Percentiles rank a stretch among this genome's conserved stretches.
phyloP scores from a whole-genome alignment of 2,888 invertebrate species.

The Suillia variegata region DNA sequence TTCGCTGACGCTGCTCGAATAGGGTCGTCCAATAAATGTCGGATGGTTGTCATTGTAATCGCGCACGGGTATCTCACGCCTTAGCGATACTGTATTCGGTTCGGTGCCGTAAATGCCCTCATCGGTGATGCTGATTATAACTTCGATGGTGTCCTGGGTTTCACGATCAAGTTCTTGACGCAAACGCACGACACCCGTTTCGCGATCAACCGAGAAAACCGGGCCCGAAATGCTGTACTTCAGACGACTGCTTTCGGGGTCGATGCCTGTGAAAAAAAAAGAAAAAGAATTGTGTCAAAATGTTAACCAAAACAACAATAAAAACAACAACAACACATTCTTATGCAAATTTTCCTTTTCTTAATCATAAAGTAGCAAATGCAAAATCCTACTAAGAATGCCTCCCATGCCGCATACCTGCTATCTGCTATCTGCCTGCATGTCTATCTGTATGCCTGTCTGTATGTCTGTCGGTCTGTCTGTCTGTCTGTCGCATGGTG shows the following conservation, averaged over 20 bases:
- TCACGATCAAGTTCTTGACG: slow-evolving; percentile 76
- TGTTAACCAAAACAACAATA: no score
- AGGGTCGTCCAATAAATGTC: slow-evolving; percentile 74
- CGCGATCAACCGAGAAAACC: slow-evolving; percentile 77
- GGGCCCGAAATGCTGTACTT: slow-evolving; percentile 83
- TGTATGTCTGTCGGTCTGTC: no score
- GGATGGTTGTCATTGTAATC: slow-evolving; percentile 85
- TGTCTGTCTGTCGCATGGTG: not conserved
- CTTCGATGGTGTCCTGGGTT: slow-evolving; percentile 71
- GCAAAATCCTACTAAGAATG: no score
- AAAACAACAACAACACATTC: no score
- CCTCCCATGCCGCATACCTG: no score
- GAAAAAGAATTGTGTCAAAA: not conserved
- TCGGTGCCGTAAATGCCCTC: slow-evolving; percentile 73
- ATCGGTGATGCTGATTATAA: slow-evolving; percentile 82
- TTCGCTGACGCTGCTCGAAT: slow-evolving; percentile 74
- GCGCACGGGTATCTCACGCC: slow-evolving; percentile 75
- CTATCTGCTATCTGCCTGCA: no score
- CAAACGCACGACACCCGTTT: slow-evolving; percentile 76
- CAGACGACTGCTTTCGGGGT: slow-evolving; percentile 76
- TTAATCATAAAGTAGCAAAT: no score
- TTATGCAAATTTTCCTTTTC: no score
- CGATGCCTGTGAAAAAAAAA: slow-evolving; percentile 63
- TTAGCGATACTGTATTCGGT: slow-evolving; percentile 78
- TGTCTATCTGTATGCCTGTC: no score